A percentile compares a stretch with the other conserved stretches of the same genome.
phyloP scores from a whole-genome alignment of 2,113 vertebrate genomes.

The Suricata suricatta region DNA sequence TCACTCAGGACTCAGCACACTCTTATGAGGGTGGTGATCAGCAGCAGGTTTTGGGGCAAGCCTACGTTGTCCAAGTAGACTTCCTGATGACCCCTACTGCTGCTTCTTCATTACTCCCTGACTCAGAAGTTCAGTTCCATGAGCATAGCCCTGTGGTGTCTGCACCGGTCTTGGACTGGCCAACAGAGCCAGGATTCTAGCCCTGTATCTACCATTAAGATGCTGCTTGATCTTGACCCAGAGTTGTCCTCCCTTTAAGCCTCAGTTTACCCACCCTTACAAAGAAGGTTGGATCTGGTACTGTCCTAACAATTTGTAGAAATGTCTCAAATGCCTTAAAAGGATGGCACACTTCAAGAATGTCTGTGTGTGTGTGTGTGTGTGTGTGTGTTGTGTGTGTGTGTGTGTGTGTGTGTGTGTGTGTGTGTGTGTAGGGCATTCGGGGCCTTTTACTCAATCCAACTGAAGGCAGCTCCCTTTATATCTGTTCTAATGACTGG shows the following conservation, averaged over 20 bases:
- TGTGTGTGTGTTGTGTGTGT: background rate
- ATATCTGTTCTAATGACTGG: background rate
- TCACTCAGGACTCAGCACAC: too few species aligned
- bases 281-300: background rate
- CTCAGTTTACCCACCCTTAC: background rate
- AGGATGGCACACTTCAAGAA: background rate
- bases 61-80: background rate
- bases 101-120: background rate
- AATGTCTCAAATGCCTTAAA: background rate
- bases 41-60: background rate
- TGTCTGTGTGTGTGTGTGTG: background rate
- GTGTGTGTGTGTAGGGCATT: background rate
- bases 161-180: background rate
- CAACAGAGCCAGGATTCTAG: background rate
- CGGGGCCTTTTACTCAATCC: background rate
- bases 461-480: background rate
- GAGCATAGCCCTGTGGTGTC: background rate
- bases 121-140: background rate
- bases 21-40: background rate
- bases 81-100: too few species aligned
- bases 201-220: background rate
- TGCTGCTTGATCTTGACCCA: background rate
- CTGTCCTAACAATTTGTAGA: background rate
- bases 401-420: background rate
- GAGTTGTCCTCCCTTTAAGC: background rate